Base-by-base conservation (phyloP, 2,888 invertebrate genomes). In the Elysia crispata region DNA sequence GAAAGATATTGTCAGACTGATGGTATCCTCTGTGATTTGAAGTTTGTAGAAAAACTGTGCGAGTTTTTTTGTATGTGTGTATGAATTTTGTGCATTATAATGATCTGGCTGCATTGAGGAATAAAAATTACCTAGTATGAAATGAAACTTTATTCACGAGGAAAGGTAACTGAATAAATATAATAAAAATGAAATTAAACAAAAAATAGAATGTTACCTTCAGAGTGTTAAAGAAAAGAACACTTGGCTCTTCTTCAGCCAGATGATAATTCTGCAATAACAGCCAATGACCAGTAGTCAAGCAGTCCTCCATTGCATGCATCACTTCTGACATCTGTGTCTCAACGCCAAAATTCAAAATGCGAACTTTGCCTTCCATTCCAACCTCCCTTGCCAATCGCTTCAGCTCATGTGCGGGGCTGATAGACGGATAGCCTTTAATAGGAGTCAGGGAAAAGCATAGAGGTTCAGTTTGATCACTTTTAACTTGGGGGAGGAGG, bases 231-330 rank as follows among this genome's bases (percentile, higher is more conserved):
- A 89, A 88, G 81, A 89, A 86, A 20, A 86, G 84, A 31, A 62
- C 81, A 31, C 87, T 86, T 70, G 87, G 86, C 76, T 87, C 86
- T 76, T 87, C 86, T 18, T 70, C 30, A 23, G 89, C 86, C 70
- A 91, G 86, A 81, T 91, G 90, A 74, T 90, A 90, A 82, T 91
- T 91, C 85, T 91, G 90, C 60, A 91, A 78, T 11, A 91, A 85
- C 23, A 91, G 86, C 91, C 91, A 91, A 84, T 90, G 86, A 23
- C 91, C 91, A 74, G 85, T 84, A 78, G 87, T 85, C 82, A 90
- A 85, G 81, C 90, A 89, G 81, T 91, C 90, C 50, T 85, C 85
- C 66, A 91, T 80, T 5, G 89, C 89, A 64, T 89, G 86, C 78
- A 84, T 84, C 6, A 90, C 85, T 80, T 89, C 90, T 18, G 83